These are phyloP conservation scores for Agrotis ipsilon DNA, from an alignment of 2,888 invertebrate species.

Conservation along the genomic window DNA sequence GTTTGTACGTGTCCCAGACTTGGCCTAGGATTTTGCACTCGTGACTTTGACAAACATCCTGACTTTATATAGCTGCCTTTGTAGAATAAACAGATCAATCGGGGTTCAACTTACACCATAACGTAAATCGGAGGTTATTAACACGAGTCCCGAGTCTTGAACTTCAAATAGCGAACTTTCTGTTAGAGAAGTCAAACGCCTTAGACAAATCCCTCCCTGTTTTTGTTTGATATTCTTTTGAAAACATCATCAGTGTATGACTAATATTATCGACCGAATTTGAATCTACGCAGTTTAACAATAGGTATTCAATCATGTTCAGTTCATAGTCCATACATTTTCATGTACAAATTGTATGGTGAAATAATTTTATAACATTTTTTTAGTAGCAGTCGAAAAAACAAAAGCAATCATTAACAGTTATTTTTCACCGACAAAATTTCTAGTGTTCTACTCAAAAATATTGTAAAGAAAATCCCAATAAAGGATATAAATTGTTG, in stretches of 20 bases:
- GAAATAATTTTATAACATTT: slow-evolving; percentile 2
- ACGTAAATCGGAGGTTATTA: slow-evolving; percentile 28
- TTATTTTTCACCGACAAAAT: too few relatives aligned
- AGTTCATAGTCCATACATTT: slow-evolving; percentile 4
- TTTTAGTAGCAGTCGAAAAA: neutral
- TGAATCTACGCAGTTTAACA: neutral
- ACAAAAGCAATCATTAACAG: too few relatives aligned
- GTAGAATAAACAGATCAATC: slow-evolving; percentile 41
- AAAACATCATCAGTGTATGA: neutral
- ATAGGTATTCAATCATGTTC: neutral
- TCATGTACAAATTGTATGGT: too few relatives aligned
- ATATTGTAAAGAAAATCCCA: neutral
- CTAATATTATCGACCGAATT: neutral
- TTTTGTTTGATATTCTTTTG: neutral
- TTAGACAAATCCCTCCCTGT: neutral
- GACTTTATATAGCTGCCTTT: slow-evolving; percentile 59
- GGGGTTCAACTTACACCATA: slow-evolving; percentile 12
- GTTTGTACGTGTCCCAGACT: slow-evolving; percentile 64
- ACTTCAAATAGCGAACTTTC: slow-evolving; percentile 9
- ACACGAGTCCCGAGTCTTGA: slow-evolving; percentile 11
- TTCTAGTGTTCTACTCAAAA: neutral
- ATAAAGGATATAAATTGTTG: neutral
- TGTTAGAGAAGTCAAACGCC: slow-evolving; percentile 30
- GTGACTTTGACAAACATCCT: slow-evolving; percentile 75
- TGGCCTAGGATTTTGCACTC: slow-evolving; percentile 70